Percentiles rank a stretch among this genome's conserved stretches.
These are phyloP conservation scores for Saccopteryx bilineata DNA, from an alignment of 2,113 vertebrate genomes.

Conservation along the genomic window DNA sequence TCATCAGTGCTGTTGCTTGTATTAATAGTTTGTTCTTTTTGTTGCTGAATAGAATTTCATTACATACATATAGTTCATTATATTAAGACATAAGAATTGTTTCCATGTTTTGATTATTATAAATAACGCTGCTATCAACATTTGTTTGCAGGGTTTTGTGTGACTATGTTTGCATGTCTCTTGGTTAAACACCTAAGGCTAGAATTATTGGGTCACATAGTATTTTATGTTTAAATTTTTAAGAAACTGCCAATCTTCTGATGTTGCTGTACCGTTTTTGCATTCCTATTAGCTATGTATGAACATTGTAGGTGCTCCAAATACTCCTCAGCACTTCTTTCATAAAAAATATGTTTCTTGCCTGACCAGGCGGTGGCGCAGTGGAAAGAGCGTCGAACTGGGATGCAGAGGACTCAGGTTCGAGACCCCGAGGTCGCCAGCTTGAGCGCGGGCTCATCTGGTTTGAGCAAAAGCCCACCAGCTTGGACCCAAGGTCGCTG, in stretches of 20 bases:
- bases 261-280: neutral
- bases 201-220: neutral
- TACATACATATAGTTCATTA: neutral
- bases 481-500: too few species aligned
- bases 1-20: neutral
- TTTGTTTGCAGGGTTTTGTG: neutral
- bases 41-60: neutral
- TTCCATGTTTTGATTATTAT: neutral
- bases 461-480: too few species aligned
- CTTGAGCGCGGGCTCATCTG: too few species aligned
- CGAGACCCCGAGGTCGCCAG: too few species aligned
- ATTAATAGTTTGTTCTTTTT: neutral
- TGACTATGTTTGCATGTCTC: neutral
- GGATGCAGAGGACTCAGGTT: too few species aligned
- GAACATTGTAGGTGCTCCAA: neutral
- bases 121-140: neutral
- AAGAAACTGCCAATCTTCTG: neutral
- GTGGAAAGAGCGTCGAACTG: too few species aligned
- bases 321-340: neutral
- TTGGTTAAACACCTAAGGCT: neutral
- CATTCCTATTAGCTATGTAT: neutral
- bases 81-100: neutral
- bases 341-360: too few species aligned
- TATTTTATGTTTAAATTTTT: slow-evolving; percentile 44
- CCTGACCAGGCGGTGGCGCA: too few species aligned